phyloP scores from a whole-genome alignment of 2,888 invertebrate genomes.

The Drosophila quinaria region DNA sequence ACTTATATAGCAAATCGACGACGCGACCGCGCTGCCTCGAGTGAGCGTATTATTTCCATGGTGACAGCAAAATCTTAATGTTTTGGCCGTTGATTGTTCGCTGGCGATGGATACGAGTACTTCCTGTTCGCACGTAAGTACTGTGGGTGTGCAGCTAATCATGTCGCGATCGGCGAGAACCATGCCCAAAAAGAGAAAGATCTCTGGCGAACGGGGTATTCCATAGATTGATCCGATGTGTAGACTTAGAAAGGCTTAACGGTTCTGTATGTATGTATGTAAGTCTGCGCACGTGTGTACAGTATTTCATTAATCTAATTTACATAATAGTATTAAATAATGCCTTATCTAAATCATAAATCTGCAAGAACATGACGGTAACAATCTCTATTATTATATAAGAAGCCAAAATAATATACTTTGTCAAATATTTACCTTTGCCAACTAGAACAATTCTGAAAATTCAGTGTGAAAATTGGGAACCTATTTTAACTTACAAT shows the following conservation, averaged over 20 bases:
- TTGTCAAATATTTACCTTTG: neutral
- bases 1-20: slow-evolving; percentile 76
- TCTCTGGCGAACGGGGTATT: slow-evolving; percentile 12
- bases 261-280: slow-evolving; percentile 8
- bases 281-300: neutral
- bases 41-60: slow-evolving; percentile 66
- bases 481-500: neutral
- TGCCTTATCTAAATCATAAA: slow-evolving; percentile 7
- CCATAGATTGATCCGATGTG: slow-evolving; percentile 5
- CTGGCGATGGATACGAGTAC: slow-evolving; percentile 48
- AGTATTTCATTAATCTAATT: slow-evolving; percentile 20
- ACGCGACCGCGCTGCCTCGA: slow-evolving; percentile 45
- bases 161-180: slow-evolving; percentile 42
- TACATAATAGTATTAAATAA: slow-evolving; percentile 10
- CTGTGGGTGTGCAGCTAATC: slow-evolving; percentile 70
- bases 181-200: slow-evolving; percentile 67
- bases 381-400: slow-evolving; percentile 13
- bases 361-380: neutral
- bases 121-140: slow-evolving; percentile 74
- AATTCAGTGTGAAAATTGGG: neutral
- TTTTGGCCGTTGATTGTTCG: slow-evolving; percentile 60
- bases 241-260: slow-evolving; percentile 43
- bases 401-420: neutral
- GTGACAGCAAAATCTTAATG: slow-evolving; percentile 71
- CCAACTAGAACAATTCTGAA: neutral